Conservation (phyloP, 2,113 vertebrate species). For the Serilophus lunatus region DNA sequence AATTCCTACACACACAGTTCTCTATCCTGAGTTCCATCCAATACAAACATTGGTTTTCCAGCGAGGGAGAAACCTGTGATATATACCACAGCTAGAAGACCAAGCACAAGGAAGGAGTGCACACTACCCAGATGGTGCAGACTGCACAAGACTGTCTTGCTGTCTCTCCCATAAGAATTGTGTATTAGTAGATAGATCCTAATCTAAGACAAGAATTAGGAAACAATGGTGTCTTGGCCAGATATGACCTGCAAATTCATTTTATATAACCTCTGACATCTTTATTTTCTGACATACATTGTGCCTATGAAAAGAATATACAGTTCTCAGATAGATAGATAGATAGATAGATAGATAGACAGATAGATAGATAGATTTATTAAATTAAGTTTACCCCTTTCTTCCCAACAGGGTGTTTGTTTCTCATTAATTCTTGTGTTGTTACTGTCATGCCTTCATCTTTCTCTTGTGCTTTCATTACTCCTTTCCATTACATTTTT, state of each 20-base stretch:
- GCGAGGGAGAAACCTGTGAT: not conserved
- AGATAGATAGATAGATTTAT: not conserved
- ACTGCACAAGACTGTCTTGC: not conserved
- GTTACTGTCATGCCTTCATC: not conserved
- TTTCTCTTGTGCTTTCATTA: not conserved
- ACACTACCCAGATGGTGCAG: not conserved
- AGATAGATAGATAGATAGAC: not conserved
- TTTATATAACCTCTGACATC: not conserved
- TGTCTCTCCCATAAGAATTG: not conserved
- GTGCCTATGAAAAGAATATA: not conserved
- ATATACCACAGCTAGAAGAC: not conserved
- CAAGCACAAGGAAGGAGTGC: not conserved
- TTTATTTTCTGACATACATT: not conserved
- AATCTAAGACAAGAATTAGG: not conserved
- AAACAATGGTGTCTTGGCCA: not conserved
- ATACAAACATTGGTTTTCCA: conserved; percentile 1
- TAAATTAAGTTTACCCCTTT: not conserved
- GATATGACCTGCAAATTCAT: not conserved
- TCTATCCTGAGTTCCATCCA: not conserved
- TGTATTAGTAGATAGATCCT: not conserved
- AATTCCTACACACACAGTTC: not conserved
- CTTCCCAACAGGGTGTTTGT: not conserved
- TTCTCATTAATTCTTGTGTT: not conserved
- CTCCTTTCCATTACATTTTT: not conserved
- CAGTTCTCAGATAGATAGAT: not conserved